A percentile compares a stretch with the other conserved stretches of the same genome.
These are phyloP conservation scores for Diorhabda carinulata DNA, from an alignment of 1,140 invertebrate genomes.

Conservation along the genomic window DNA sequence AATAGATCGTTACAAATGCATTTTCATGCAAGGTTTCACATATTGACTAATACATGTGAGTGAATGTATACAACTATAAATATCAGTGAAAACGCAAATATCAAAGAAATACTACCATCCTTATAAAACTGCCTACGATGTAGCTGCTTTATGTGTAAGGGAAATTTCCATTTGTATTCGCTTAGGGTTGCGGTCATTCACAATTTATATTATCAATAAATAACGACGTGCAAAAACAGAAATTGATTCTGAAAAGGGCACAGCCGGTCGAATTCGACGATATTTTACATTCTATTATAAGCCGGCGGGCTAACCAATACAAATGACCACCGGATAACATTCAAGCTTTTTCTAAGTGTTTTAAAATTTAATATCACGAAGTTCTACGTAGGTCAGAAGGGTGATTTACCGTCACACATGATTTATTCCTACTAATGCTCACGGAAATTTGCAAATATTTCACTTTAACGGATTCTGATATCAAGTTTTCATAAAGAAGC, in stretches of 20 bases:
- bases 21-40: too few relatives aligned
- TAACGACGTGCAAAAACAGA: conserved; percentile 33
- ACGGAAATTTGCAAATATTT: neutral
- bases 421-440: conserved; percentile 3
- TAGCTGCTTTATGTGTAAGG: neutral
- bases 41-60: too few relatives aligned
- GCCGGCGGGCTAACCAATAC: conserved; percentile 18
- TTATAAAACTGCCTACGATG: neutral
- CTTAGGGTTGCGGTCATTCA: conserved; percentile 24
- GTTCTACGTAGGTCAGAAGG: neutral
- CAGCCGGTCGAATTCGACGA: conserved; percentile 27
- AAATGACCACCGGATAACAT: conserved; percentile 15
- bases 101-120: neutral
- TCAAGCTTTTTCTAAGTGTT: conserved; percentile 8
- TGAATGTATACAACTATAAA: too few relatives aligned
- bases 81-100: neutral
- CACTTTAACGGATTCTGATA: too few relatives aligned
- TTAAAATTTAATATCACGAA: conserved; percentile 9
- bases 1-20: too few relatives aligned
- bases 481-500: too few relatives aligned
- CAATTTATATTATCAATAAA: conserved; percentile 42
- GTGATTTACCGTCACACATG: neutral
- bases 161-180: conserved; percentile 31
- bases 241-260: conserved; percentile 33
- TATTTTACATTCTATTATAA: conserved; percentile 32